These are phyloP conservation scores for Phataginus tetradactyla DNA, from an alignment of 2,797 vertebrate species.

Conservation along the genomic window DNA sequence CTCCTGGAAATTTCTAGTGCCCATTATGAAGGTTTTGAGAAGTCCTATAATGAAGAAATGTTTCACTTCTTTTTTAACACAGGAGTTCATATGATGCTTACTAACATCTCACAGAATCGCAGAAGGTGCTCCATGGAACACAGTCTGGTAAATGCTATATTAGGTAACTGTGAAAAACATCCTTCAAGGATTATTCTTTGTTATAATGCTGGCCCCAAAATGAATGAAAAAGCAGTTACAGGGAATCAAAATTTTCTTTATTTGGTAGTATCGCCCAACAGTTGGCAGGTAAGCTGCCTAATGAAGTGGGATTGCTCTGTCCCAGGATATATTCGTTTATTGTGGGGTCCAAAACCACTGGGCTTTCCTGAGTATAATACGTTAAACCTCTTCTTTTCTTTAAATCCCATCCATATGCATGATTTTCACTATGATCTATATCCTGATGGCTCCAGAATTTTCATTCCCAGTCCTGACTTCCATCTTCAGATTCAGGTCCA, in stretches of 20 bases:
- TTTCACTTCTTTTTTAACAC: neutral
- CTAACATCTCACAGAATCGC: neutral
- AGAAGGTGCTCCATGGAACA: neutral
- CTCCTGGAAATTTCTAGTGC: neutral
- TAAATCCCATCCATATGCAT: neutral
- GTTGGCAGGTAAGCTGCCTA: neutral
- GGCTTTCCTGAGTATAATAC: neutral
- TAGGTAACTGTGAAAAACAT: neutral
- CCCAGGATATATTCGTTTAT: neutral
- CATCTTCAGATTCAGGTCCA: neutral
- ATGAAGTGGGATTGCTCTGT: neutral
- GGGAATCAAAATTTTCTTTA: neutral
- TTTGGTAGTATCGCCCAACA: neutral
- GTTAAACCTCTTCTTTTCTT: neutral
- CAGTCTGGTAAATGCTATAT: neutral
- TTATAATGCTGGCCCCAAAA: neutral
- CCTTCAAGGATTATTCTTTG: neutral
- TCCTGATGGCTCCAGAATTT: neutral
- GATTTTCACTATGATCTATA: neutral
- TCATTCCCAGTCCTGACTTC: neutral
- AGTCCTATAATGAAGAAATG: neutral
- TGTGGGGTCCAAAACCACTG: neutral
- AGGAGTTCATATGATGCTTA: neutral
- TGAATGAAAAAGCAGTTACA: neutral
- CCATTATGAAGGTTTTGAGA: neutral